These are phyloP conservation scores for Matsumurasca onukii DNA, from an alignment of 1,140 invertebrate species.

Conservation along the genomic window DNA sequence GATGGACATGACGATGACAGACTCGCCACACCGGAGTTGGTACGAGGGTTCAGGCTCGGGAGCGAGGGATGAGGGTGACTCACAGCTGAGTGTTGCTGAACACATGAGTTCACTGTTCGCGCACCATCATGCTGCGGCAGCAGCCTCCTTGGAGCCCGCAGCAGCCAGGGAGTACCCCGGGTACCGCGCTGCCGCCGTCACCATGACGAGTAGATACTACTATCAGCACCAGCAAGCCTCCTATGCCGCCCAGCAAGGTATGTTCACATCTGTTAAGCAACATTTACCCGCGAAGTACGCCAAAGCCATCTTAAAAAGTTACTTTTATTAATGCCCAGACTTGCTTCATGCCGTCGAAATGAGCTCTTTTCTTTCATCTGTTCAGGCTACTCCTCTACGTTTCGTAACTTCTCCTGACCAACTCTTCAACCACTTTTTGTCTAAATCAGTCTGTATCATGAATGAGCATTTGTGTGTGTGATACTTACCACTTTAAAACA, in stretches of 20 bases:
- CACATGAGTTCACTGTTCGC: slow-evolving; percentile 35
- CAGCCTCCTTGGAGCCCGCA: slow-evolving; percentile 32
- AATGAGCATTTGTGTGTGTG: no score
- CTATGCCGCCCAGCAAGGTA: slow-evolving; percentile 33
- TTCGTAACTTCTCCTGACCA: no score
- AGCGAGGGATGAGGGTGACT: slow-evolving; percentile 15
- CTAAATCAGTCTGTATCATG: no score
- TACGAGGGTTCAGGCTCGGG: slow-evolving; percentile 27
- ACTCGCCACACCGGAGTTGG: slow-evolving; percentile 35
- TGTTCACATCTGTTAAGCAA: neutral
- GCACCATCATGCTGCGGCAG: slow-evolving; percentile 32
- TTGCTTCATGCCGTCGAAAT: no score
- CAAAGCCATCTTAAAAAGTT: neutral
- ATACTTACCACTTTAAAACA: no score
- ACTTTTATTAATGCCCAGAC: no score
- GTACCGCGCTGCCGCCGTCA: slow-evolving; percentile 32
- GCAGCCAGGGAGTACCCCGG: slow-evolving; percentile 33
- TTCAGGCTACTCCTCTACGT: no score
- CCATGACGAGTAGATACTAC: slow-evolving; percentile 34
- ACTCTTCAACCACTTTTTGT: no score
- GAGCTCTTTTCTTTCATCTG: no score
- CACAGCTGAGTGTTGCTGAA: slow-evolving; percentile 30
- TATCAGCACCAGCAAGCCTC: slow-evolving; percentile 28
- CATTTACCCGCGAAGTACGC: neutral
- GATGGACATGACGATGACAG: slow-evolving; percentile 30